phyloP scores from a whole-genome alignment of 2,797 vertebrate genomes.

The Diplodus sargus region DNA sequence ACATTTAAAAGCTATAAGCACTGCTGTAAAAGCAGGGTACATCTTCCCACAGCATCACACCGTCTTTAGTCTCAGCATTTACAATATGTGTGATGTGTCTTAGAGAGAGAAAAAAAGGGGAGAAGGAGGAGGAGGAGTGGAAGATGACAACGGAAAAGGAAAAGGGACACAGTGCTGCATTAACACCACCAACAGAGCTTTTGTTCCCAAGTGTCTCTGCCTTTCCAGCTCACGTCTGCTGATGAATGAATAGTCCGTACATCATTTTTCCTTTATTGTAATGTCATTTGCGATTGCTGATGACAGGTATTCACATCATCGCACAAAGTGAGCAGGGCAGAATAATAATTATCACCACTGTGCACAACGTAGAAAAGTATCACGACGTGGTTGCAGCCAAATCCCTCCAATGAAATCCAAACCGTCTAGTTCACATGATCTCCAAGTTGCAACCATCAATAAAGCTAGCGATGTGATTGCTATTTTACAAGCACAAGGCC shows the following conservation, averaged over 20 bases:
- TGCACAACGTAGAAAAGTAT: not conserved
- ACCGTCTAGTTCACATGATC: not conserved
- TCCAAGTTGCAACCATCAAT: not conserved
- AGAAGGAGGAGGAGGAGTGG: not conserved
- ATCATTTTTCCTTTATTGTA: constrained; percentile 15
- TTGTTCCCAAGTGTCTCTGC: constrained; percentile 5
- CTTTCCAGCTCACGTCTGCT: constrained; percentile 20
- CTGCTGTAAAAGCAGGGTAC: constrained; percentile 3
- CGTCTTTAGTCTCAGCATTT: constrained; percentile 12
- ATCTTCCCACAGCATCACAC: constrained; percentile 1
- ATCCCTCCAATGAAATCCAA: not conserved
- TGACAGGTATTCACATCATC: constrained; percentile 40
- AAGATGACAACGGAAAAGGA: not conserved
- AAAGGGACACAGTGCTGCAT: not conserved
- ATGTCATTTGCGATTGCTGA: constrained; percentile 27
- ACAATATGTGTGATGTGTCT: constrained; percentile 3
- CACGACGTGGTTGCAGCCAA: constrained; percentile 16
- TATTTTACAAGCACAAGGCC: constrained; percentile 15
- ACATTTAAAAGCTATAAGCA: constrained; percentile 27
- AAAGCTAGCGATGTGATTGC: not conserved
- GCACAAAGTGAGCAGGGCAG: constrained; percentile 9
- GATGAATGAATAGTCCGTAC: constrained; percentile 15
- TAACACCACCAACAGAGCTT: not conserved
- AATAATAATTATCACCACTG: constrained; percentile 12
- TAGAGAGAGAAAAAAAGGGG: not conserved